Evolutionary conservation across 2,797 vertebrate species (phyloP), one percentile per base, ranked within the genome.

Genomic region (Rhincodon typus): DNA sequence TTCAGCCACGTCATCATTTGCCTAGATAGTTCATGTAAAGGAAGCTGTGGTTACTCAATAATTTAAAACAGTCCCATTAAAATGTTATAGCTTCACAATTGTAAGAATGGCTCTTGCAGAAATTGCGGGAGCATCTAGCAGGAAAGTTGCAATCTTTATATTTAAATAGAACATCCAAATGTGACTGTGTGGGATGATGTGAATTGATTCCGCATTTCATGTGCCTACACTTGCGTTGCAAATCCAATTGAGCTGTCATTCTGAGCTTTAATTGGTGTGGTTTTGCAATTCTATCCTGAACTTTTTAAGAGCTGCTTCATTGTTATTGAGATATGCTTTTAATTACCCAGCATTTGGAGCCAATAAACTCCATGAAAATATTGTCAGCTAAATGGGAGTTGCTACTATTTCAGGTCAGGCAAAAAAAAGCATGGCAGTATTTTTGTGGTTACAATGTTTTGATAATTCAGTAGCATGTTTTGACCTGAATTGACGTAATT

Each of bases 231-330:
- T 93, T 67, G n/a, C 12, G 90, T 67, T 42, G 66, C 23, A 69
- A 69, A 69, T 93, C 62, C 66, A 42, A 42, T 25, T 10, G 7
- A 69, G 46, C 90, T 67, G n/a, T 42, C 90, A 69, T 67, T 93
- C 66, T 67, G 66, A 93, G 90, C 19, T 69, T 23, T 93, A 93
- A 69, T 93, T 69, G 38, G 38, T 38, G n/a, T 62, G 69, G 66
- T 69, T 69, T 91, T 46, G 90, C 62, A 93, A 93, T 67, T 93
- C 62, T 42, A 25, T 93, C 90, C 67, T 66, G 38, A 42, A 93
- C 62, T 69, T 93, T 93, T 69, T 93, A 69, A 93, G n/a, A 42
- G 69, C n/a, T 69, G n/a, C 6, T 66, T 66, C 30, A 66, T 62
- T n/a, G 88, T 91, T 17, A 62, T n/a, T 42, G 62, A 38, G n/a